Evolutionary conservation across 2,113 vertebrate genomes (phyloP).

Genomic region (Phyllopteryx taeniolatus): DNA sequence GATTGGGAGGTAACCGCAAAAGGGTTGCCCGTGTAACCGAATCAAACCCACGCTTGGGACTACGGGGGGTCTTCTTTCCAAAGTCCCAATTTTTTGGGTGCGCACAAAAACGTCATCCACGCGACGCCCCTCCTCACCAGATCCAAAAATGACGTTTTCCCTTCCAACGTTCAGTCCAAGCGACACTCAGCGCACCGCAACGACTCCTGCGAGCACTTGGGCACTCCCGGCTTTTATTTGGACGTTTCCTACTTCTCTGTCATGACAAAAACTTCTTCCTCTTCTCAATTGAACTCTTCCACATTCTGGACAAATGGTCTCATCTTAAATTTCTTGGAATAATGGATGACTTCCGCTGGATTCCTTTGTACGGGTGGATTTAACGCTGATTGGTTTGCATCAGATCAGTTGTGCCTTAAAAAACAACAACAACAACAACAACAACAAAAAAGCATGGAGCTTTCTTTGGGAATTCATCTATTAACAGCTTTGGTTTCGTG

Average conservation of each 20-base stretch:
- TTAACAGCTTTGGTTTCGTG: conserved; percentile 72
- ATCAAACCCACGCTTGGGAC: not conserved
- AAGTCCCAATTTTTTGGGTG: not conserved
- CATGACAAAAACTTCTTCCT: conserved; percentile 22
- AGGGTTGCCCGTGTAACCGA: not conserved
- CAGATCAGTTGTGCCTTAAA: conserved; percentile 3
- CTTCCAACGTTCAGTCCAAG: conserved; percentile 74
- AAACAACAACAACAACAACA: not conserved
- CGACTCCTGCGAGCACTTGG: not conserved
- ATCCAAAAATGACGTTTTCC: conserved; percentile 78
- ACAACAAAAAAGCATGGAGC: conserved; percentile 61
- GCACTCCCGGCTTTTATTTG: conserved; percentile 32
- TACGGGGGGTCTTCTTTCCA: too few relatives aligned
- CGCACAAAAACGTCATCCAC: conserved; percentile 55
- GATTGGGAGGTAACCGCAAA: not conserved
- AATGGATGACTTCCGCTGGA: conserved; percentile 50
- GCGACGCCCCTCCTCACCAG: conserved; percentile 58
- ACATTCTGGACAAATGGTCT: conserved; percentile 36
- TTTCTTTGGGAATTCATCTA: conserved; percentile 56
- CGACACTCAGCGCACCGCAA: not conserved
- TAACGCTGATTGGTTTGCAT: conserved; percentile 11
- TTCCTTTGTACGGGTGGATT: conserved; percentile 39
- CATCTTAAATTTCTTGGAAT: conserved; percentile 41
- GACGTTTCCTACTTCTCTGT: conserved; percentile 7
- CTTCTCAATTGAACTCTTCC: conserved; percentile 12